These are phyloP conservation scores for Agapornis canus DNA, from an alignment of 2,797 vertebrate species.

Conservation along the genomic window DNA sequence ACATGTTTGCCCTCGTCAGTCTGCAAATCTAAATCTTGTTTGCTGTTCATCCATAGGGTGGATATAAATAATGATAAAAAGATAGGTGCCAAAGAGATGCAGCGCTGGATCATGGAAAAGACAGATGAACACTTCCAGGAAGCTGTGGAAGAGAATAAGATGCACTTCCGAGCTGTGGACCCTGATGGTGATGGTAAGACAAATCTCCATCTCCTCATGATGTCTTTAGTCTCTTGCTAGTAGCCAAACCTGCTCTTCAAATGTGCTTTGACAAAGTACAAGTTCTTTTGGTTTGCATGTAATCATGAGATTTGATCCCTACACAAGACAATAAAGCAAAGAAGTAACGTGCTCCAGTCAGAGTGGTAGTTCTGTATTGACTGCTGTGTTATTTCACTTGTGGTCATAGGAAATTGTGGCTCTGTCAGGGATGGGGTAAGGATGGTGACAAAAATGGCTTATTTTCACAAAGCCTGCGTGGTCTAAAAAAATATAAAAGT, in stretches of 20 bases:
- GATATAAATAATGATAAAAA: conserved; percentile 88
- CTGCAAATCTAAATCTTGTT: not conserved
- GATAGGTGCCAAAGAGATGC: conserved; percentile 94
- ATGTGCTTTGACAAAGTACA: not conserved
- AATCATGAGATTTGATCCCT: not conserved
- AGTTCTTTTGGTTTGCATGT: not conserved
- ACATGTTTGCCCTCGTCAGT: accelerated
- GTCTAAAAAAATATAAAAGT: not conserved
- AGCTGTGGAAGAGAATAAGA: conserved; percentile 90
- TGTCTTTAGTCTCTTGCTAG: not conserved
- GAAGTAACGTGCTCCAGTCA: not conserved
- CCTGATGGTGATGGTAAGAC: conserved; percentile 90
- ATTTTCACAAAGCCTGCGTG: not conserved
- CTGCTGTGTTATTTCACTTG: not conserved
- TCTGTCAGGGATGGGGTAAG: not conserved
- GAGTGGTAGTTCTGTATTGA: not conserved
- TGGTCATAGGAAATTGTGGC: not conserved
- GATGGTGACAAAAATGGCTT: not conserved
- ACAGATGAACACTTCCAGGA: conserved; percentile 96
- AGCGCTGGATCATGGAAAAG: conserved; percentile 97
- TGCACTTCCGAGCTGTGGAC: conserved; percentile 91
- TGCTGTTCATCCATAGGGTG: conserved; percentile 76
- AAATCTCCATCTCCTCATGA: not conserved
- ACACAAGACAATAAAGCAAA: not conserved
- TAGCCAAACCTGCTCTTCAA: not conserved